A percentile compares a stretch with the other conserved stretches of the same genome.
Conservation (phyloP, 2,888 invertebrate species). For the Lobophora halterata region DNA sequence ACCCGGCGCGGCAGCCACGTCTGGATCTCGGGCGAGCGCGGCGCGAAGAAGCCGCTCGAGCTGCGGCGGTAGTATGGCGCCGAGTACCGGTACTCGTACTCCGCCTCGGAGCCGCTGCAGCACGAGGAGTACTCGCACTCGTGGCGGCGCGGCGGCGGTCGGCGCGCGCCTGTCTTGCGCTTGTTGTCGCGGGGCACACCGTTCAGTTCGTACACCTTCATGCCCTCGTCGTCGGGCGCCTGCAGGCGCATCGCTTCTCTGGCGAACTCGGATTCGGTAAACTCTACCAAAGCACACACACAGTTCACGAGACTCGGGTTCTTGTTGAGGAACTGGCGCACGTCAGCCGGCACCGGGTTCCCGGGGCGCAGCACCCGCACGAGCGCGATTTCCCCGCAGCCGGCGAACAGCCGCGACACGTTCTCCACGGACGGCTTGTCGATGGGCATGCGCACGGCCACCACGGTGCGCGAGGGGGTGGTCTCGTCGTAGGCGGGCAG, state of each 20-base stretch:
- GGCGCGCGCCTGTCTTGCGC: constrained; percentile 85
- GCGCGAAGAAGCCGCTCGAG: constrained; percentile 71
- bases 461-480: constrained; percentile 94
- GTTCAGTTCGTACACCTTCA: constrained; percentile 89
- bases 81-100: constrained; percentile 71
- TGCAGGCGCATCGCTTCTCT: constrained; percentile 88
- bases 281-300: constrained; percentile 95
- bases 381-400: constrained; percentile 94
- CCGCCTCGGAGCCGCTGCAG: constrained; percentile 75
- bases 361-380: constrained; percentile 94
- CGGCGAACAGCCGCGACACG: constrained; percentile 93
- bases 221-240: constrained; percentile 78
- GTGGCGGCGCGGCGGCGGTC: constrained; percentile 81
- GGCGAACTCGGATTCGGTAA: constrained; percentile 92
- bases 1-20: constrained; percentile 83
- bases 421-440: constrained; percentile 93
- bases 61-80: constrained; percentile 68
- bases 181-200: constrained; percentile 87
- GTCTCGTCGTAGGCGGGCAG: constrained; percentile 95
- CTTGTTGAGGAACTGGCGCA: constrained; percentile 93
- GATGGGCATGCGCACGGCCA: constrained; percentile 91
- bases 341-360: constrained; percentile 94
- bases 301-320: constrained; percentile 93
- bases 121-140: constrained; percentile 82
- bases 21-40: constrained; percentile 78